These are phyloP conservation scores for Calyptommatus sinebrachiatus DNA, from an alignment of 2,113 vertebrate species.

Conservation along the genomic window DNA sequence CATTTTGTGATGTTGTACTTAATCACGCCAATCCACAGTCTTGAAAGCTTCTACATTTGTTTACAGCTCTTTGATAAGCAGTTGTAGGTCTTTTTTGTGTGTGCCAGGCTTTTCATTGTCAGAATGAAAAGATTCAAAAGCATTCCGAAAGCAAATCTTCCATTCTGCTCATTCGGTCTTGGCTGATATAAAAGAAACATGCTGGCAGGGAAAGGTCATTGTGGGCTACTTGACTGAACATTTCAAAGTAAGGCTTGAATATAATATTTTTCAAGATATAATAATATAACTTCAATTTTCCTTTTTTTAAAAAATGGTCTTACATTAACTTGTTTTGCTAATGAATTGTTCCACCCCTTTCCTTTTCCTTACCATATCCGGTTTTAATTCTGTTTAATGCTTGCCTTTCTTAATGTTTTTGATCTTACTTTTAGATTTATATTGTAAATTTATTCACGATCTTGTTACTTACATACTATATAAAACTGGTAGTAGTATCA, in stretches of 20 bases:
- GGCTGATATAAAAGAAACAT: slow-evolving; percentile 16
- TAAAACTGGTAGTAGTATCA: no score
- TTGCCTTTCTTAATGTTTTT: no score
- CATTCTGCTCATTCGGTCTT: not conserved
- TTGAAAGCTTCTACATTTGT: slow-evolving; percentile 16
- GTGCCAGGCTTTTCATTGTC: slow-evolving; percentile 13
- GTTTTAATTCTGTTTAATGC: no score
- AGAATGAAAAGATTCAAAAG: slow-evolving; percentile 10
- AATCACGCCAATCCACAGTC: not conserved
- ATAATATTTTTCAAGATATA: not conserved
- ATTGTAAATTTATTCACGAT: no score
- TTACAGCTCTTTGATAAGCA: not conserved
- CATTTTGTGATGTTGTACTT: not conserved
- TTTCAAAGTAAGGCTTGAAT: not conserved
- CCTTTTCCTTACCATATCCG: not conserved
- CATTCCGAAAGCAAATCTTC: not conserved
- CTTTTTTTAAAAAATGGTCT: slow-evolving; percentile 13
- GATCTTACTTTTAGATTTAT: no score
- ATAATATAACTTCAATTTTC: slow-evolving; percentile 7
- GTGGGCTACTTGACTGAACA: not conserved
- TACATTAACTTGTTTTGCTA: not conserved
- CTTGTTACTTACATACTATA: no score
- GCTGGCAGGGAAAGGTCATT: fast-evolving
- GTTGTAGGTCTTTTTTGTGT: fast-evolving
- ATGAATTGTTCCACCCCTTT: not conserved